These are phyloP conservation scores for Syngnathus rostellatus DNA, from an alignment of 2,797 vertebrate genomes.

Conservation along the genomic window DNA sequence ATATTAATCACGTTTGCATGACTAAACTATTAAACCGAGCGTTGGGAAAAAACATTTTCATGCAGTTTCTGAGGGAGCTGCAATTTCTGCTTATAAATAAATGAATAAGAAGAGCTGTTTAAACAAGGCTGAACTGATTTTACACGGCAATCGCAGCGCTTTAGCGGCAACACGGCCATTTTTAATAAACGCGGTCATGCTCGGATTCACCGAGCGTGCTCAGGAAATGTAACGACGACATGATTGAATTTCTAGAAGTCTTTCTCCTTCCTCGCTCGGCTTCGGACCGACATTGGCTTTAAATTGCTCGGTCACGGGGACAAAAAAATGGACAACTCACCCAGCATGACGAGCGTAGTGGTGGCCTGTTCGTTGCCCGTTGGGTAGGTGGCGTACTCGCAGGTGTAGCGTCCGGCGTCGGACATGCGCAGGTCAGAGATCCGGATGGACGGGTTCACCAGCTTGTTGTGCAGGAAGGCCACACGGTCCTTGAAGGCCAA, in stretches of 20 bases:
- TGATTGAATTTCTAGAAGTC: not conserved
- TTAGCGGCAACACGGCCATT: not conserved
- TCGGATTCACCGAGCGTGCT: not conserved
- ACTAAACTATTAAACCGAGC: not conserved
- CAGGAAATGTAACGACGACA: not conserved
- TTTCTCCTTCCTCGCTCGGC: not conserved
- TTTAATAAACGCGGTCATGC: not conserved
- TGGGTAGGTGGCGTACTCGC: slow-evolving; percentile 81
- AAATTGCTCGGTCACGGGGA: slow-evolving; percentile 33
- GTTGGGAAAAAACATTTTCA: not conserved
- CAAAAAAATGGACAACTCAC: slow-evolving; percentile 53
- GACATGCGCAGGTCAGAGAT: slow-evolving; percentile 63
- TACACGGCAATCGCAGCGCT: not conserved
- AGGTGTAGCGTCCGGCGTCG: slow-evolving; percentile 77
- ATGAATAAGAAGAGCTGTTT: not conserved
- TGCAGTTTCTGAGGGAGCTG: not conserved
- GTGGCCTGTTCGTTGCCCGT: slow-evolving; percentile 72
- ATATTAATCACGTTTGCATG: not conserved
- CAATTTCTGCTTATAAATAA: not conserved
- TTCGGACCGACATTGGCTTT: slow-evolving; percentile 18
- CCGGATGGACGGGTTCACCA: slow-evolving; percentile 70
- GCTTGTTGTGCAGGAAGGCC: slow-evolving; percentile 48
- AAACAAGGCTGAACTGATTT: not conserved
- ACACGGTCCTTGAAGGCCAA: slow-evolving; percentile 53
- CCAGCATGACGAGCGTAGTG: slow-evolving; percentile 72